Evolutionary conservation across 2,797 vertebrate species (phyloP), one percentile per base, ranked within the genome.

Genomic region (Podargus strigoides): DNA sequence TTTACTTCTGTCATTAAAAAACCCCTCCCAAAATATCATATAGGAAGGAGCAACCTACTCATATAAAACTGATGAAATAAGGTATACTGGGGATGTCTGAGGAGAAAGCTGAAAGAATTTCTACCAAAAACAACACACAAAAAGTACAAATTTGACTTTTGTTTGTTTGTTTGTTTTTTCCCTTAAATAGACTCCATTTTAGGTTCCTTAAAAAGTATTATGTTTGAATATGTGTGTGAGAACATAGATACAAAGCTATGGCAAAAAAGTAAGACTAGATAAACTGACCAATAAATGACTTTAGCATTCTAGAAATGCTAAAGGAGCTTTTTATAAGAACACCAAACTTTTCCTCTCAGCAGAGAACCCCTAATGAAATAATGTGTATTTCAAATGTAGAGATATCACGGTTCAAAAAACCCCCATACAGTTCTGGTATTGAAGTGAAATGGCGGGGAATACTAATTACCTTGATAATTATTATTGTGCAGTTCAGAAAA

Each of bases 11-110:
- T 19, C 34, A 42, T 22, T 76, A 8, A 52, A 74, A 60, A 60
- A 69, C 21, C 0, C 0, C 0, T 22, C 7, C 26, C 23, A 37
- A 47, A 68, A 46, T 2, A 74, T 4, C 8, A 90, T 18, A 32
- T 36, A 76, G 14, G 9, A 63, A 58, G 24, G 12, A 86, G n/a
- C 12, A 86, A 60, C 1, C 3, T 26, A 49, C 26, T 22, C 1
- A 42, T 27, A 44, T 90, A 89, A 78, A 60, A 76, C 0, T 12
- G 1, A 36, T n/a, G 10, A 3, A 52, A 42, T 66, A 16, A 63
- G 28, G 11, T 62, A 75, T 87, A 28, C 3, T 24, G 30, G 10
- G 14, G 24, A 21, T 41, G 7, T 46, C 42, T 53, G 21, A 85
- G 39, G 20, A 84, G 30, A 66, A 66, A 69, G 3, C 5, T n/a